These are phyloP conservation scores for Apodemia mormo DNA, from an alignment of 2,888 invertebrate species.

Conservation along the genomic window DNA sequence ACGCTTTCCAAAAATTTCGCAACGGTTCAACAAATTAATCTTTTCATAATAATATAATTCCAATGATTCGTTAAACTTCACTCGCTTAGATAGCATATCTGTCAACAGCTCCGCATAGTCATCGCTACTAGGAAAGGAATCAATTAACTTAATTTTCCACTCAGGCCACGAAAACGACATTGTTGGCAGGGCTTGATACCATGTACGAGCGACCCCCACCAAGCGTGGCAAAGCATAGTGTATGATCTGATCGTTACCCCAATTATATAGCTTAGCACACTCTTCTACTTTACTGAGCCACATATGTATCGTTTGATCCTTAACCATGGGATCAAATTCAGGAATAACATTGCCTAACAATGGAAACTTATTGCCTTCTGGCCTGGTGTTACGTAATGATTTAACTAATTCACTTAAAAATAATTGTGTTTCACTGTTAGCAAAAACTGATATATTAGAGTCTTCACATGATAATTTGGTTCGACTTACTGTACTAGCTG, in stretches of 20 bases:
- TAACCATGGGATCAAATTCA: conserved; percentile 34
- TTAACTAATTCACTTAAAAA: neutral
- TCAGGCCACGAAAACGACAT: conserved; percentile 36
- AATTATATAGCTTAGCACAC: conserved; percentile 36
- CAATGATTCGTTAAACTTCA: conserved; percentile 30
- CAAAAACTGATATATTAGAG: neutral
- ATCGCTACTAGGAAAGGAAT: conserved; percentile 37
- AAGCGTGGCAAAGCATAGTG: conserved; percentile 40
- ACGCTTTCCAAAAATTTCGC: conserved; percentile 33
- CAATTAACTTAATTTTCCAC: conserved; percentile 35
- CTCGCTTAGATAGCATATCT: conserved; percentile 37
- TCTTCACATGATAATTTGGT: neutral
- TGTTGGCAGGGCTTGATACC: conserved; percentile 36
- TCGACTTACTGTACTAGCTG: neutral
- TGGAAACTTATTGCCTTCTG: conserved; percentile 26
- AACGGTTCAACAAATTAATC: conserved; percentile 38
- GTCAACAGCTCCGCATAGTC: conserved; percentile 37
- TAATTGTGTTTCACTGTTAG: neutral
- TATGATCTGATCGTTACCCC: conserved; percentile 36
- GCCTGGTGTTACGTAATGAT: neutral
- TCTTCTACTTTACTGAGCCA: conserved; percentile 40
- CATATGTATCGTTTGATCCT: conserved; percentile 32
- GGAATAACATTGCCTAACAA: conserved; percentile 33
- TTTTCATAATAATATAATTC: conserved; percentile 37
- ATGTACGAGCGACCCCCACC: conserved; percentile 33